Conservation (phyloP, 2,113 vertebrate genomes). For the Mustelus asterias region DNA sequence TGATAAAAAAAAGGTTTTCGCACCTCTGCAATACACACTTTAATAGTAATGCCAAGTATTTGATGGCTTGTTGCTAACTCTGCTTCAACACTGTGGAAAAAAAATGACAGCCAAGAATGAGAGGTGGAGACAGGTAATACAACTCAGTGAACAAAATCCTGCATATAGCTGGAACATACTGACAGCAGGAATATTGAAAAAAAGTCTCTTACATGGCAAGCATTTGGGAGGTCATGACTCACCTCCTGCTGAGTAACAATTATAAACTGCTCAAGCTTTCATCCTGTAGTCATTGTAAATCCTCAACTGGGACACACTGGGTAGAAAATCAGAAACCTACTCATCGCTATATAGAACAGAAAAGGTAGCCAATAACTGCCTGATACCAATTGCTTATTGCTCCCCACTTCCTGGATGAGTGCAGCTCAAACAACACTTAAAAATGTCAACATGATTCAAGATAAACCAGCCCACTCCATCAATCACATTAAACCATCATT, state of each 20-base stretch:
- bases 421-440: too few relatives aligned
- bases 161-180: background rate
- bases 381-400: background rate
- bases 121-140: too few relatives aligned
- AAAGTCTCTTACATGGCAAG: background rate
- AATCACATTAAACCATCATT: background rate
- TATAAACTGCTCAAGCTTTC: background rate
- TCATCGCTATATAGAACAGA: background rate
- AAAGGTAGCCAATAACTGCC: background rate
- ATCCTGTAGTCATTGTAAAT: background rate
- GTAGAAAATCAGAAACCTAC: background rate
- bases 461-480: too few relatives aligned
- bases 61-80: too few relatives aligned
- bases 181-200: background rate
- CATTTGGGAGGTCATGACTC: background rate
- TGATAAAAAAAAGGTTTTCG: too few relatives aligned
- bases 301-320: background rate
- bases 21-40: too few relatives aligned
- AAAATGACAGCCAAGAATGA: too few relatives aligned
- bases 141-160: too few relatives aligned
- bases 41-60: too few relatives aligned
- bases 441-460: too few relatives aligned
- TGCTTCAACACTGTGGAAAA: background rate
- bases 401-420: background rate
- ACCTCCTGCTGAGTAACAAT: background rate